Conservation (phyloP, 1,140 invertebrate genomes). For the Aphidius ervi region DNA sequence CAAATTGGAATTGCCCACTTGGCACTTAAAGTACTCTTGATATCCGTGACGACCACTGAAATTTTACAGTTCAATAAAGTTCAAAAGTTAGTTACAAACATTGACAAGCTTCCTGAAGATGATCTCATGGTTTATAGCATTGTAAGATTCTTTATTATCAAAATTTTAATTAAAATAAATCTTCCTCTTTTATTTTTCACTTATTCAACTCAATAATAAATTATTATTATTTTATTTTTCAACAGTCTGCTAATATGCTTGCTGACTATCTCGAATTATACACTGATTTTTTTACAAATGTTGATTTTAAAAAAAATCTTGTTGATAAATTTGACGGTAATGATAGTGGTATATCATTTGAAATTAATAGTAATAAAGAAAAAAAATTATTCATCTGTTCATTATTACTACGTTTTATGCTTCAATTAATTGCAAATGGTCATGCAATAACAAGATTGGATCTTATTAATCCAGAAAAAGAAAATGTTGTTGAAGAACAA, state of each 20-base stretch:
- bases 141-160: constrained; percentile 33
- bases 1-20: constrained; percentile 75
- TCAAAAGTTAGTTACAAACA: constrained; percentile 47
- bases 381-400: constrained; percentile 57
- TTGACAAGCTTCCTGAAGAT: constrained; percentile 43
- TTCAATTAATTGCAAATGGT: constrained; percentile 77
- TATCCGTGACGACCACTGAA: constrained; percentile 43
- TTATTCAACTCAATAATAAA: neutral
- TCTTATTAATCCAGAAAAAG: constrained; percentile 21
- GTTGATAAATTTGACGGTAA: constrained; percentile 37
- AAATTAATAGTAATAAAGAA: constrained; percentile 40
- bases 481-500: constrained; percentile 36
- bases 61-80: constrained; percentile 41
- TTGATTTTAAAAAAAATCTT: constrained; percentile 35
- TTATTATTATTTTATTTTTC: constrained; percentile 23
- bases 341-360: constrained; percentile 30
- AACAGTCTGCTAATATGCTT: constrained; percentile 60
- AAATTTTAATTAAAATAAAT: neutral
- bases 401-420: constrained; percentile 65
- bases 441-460: constrained; percentile 63
- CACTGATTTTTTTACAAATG: constrained; percentile 53
- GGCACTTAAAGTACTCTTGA: constrained; percentile 62
- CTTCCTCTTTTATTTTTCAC: neutral
- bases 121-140: constrained; percentile 51
- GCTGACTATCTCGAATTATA: constrained; percentile 53